Conservation (phyloP, 2,797 vertebrate species). For the Gymnothorax reevesii region DNA sequence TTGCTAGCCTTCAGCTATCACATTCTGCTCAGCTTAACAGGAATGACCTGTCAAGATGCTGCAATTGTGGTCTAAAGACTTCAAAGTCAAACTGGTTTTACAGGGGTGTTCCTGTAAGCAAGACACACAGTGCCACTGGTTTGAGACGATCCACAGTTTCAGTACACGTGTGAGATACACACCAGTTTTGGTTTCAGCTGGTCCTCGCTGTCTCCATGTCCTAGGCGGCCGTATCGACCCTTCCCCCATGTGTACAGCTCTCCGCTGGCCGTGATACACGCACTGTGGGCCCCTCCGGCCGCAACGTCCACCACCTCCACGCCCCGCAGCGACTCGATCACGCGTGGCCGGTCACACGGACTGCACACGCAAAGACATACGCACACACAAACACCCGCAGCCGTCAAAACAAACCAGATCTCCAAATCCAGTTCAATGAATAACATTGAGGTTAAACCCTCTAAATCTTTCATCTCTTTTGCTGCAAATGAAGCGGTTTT, state of each 20-base stretch:
- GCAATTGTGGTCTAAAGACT: too few relatives aligned
- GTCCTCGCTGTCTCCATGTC: conserved; percentile 97
- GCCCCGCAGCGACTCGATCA: conserved; percentile 93
- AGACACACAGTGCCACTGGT: not conserved
- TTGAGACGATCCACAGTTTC: not conserved
- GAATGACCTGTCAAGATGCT: too few relatives aligned
- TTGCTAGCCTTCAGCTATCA: too few relatives aligned
- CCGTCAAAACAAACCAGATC: not conserved
- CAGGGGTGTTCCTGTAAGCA: too few relatives aligned
- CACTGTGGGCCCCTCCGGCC: conserved; percentile 95
- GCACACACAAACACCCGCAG: not conserved
- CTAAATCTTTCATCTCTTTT: not conserved
- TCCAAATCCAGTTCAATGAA: not conserved
- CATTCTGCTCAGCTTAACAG: too few relatives aligned
- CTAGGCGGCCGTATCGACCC: conserved; percentile 92
- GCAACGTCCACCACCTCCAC: conserved; percentile 95
- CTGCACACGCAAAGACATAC: conserved; percentile 60
- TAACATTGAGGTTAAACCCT: not conserved
- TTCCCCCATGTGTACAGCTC: conserved; percentile 99
- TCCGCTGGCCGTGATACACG: conserved; percentile 92
- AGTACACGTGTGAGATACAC: conserved; percentile 39
- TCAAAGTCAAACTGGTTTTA: too few relatives aligned
- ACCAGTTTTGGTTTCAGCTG: conserved; percentile 98
- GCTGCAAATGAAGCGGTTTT: not conserved
- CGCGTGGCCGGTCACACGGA: conserved; percentile 95